Conservation (phyloP, 2,888 invertebrate genomes). For the Spisula solida region DNA sequence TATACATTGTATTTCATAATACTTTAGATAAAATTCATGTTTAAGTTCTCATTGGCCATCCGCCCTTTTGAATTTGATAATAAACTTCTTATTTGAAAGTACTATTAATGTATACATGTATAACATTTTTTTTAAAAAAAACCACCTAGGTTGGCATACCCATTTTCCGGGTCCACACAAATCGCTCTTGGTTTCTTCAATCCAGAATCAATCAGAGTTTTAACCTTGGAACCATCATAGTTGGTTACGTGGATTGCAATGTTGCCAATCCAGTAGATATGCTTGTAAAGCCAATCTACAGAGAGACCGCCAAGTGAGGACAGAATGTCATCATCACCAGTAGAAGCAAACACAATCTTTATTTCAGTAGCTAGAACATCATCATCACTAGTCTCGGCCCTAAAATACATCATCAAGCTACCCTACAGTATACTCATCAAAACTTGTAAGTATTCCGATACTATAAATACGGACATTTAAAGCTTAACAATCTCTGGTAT, state of each 20-base stretch:
- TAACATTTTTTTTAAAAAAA: background rate
- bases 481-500: background rate
- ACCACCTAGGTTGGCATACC: slow-evolving; percentile 70
- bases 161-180: slow-evolving; percentile 82
- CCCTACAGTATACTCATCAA: background rate
- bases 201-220: slow-evolving; percentile 92
- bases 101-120: background rate
- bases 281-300: slow-evolving; percentile 99
- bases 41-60: no score
- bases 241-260: slow-evolving; percentile 96
- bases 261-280: slow-evolving; percentile 94
- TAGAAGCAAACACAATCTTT: slow-evolving; percentile 43
- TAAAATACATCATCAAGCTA: slow-evolving; percentile 23
- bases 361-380: slow-evolving; percentile 51
- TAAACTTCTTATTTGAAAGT: background rate
- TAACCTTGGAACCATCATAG: slow-evolving; percentile 95
- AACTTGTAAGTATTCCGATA: background rate
- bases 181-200: slow-evolving; percentile 93
- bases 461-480: background rate
- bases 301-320: slow-evolving; percentile 97
- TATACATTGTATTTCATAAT: no score
- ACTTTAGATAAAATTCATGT: no score
- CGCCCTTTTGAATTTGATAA: no score
- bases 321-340: slow-evolving; percentile 89
- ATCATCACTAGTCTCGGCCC: slow-evolving; percentile 92